Conservation (phyloP, 2,797 vertebrate genomes). For the Neosalanx taihuensis region DNA sequence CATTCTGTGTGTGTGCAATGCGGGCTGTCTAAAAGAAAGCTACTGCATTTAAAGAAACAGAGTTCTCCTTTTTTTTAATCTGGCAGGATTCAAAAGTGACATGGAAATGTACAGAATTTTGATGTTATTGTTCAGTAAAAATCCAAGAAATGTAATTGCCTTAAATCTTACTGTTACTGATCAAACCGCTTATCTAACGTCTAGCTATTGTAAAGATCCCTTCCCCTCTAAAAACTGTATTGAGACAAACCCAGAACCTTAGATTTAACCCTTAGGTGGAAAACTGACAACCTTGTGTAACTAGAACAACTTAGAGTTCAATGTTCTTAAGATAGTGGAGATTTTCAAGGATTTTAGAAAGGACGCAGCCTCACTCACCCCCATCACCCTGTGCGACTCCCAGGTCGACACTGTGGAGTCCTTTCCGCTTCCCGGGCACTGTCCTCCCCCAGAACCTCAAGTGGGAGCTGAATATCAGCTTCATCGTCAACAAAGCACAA, state of each 20-base stretch:
- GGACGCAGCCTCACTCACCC: too few relatives aligned
- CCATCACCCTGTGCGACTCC: too few relatives aligned
- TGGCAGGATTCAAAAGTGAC: slow-evolving; percentile 56
- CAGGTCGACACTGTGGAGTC: too few relatives aligned
- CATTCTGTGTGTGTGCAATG: not conserved
- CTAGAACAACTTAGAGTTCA: too few relatives aligned
- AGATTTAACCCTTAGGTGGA: too few relatives aligned
- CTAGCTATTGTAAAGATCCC: slow-evolving; percentile 42
- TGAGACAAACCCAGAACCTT: slow-evolving; percentile 18
- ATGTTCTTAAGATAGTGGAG: too few relatives aligned
- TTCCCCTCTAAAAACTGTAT: slow-evolving; percentile 27
- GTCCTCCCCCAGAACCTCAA: too few relatives aligned
- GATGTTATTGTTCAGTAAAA: slow-evolving; percentile 27
- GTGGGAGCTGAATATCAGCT: too few relatives aligned
- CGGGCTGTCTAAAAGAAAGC: slow-evolving; percentile 27
- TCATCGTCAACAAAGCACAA: too few relatives aligned
- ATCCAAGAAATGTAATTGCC: slow-evolving; percentile 43
- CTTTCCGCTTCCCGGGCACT: too few relatives aligned
- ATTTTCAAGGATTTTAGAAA: too few relatives aligned
- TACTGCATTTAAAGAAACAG: slow-evolving; percentile 22
- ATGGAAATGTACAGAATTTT: slow-evolving; percentile 30
- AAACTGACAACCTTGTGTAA: too few relatives aligned
- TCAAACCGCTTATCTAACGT: slow-evolving; percentile 27
- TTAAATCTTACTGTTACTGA: slow-evolving; percentile 38
- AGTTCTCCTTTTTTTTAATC: slow-evolving; percentile 32